Evolutionary conservation across 2,113 vertebrate species (phyloP), one percentile per base, ranked within the genome.

Genomic region (Terrapene triunguis): DNA sequence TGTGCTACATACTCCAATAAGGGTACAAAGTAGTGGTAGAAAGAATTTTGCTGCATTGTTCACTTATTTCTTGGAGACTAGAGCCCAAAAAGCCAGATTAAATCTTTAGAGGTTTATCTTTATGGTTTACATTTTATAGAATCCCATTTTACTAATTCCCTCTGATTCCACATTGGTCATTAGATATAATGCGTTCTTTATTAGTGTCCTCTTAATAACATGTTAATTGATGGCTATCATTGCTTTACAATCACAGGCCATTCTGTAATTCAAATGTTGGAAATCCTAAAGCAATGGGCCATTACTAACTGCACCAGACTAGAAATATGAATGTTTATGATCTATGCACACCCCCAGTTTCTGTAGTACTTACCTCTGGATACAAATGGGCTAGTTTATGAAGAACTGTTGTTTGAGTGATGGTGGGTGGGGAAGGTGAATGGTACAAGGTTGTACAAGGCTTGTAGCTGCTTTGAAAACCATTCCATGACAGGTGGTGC

Each of bases 401-500:
- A 85, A 93, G 89, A 88, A 27, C 11, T 65, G 57, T 50, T 24
- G 98, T 96, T 89, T 98, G 96, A 95, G 91, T 82, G 95, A 96
- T 65, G 85, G 96, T 89, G 87, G 97, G 89, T 82, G 90, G 93
- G 95, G 91, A 92, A 96, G 95, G 89, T 88, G 82, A 96, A 89
- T 84, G 93, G 95, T 90, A 97, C 96, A 97, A 97, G 97, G 94
- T 93, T 83, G 97, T 93, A 94, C 97, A 96, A 97, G 97, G 95
- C 91, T 95, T 65, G 88, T 95, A 95, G 79, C 82, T 0, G 80
- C 95, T 97, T 97, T 90, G 84, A 89, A 96, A 97, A 83, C 93
- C 92, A 84, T 95, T 95, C 98, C 98, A 96, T 98, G 98, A 98
- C 98, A 99, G 99, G 98, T 98, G 98, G 98, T 97, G 98, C 98